Conservation (phyloP, 1,140 invertebrate genomes). For the Drosophila takahashii region DNA sequence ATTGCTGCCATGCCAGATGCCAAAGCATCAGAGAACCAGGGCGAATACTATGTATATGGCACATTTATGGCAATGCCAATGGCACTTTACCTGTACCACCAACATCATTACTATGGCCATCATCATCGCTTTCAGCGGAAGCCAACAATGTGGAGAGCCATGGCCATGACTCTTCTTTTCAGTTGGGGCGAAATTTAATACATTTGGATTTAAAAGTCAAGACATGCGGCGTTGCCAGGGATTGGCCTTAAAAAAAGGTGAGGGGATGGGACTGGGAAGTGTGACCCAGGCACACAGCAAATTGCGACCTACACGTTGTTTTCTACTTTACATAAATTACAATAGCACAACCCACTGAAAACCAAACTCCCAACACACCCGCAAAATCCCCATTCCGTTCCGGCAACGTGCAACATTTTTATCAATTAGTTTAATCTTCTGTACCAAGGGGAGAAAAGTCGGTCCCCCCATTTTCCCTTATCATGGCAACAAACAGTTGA, state of each 20-base stretch:
- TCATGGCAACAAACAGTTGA: conserved; percentile 53
- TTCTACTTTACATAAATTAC: conserved; percentile 82
- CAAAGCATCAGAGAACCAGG: conserved; percentile 50
- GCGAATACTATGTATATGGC: conserved; percentile 22
- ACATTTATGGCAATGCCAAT: conserved; percentile 60
- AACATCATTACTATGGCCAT: conserved; percentile 33
- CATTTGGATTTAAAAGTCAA: conserved; percentile 83
- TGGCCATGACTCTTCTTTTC: conserved; percentile 47
- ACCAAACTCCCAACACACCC: conserved; percentile 38
- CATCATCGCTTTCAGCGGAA: conserved; percentile 35
- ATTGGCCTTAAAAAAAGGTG: conserved; percentile 16
- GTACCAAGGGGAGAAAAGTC: conserved; percentile 28
- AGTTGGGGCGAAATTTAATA: conserved; percentile 72
- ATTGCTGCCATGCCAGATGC: conserved; percentile 79
- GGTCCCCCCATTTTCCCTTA: conserved; percentile 22
- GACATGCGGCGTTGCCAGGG: conserved; percentile 76
- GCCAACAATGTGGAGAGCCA: conserved; percentile 40
- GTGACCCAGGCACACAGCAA: conserved; percentile 71
- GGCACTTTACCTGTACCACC: conserved; percentile 45
- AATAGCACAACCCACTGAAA: conserved; percentile 55
- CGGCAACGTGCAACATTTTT: conserved; percentile 78
- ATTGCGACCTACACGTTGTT: conserved; percentile 77
- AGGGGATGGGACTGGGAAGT: conserved; percentile 3
- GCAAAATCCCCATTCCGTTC: conserved; percentile 45
- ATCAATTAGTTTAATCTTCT: conserved; percentile 82